Evolutionary conservation across 2,113 vertebrate genomes (phyloP), one percentile per base, ranked within the genome.

Genomic region (Bubo bubo): DNA sequence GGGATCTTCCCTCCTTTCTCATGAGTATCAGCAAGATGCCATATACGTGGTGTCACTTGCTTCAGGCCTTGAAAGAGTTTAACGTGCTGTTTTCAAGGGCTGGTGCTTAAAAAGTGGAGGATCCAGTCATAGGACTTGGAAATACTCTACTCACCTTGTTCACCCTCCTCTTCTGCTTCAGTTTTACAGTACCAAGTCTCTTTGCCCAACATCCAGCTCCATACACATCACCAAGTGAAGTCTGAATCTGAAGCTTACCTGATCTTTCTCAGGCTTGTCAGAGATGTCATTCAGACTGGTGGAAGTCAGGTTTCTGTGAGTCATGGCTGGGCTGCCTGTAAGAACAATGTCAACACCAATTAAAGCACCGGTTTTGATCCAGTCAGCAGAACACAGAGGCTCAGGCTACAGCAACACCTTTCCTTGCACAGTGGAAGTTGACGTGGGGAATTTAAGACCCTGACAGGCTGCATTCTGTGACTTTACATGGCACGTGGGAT

Each of bases 261-360:
- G 99, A 24, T 99, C 99, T 90, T 99, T 99, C 55, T 99, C 99
- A 9, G 99, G 99, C 91, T 99, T 99, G 98, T 99, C 99, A 3
- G 99, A 99, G 95, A 99, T 99, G 97, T 99, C 99, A 1, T 99
- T 99, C 95, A 99, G 95, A 92, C 99, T 99, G 97, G 98, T 99
- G 88, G 99, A 99, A 28, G 99, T 98, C 98, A 99, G 96, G 97
- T 99, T 99, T 90, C 98, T 98, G 88, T 99, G 99, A 32, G 99
- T 79, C 86, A 99, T 98, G 94, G 98, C 98, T 64, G 99, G 99
- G 89, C 99, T 99, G 96, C 99, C 99, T 99, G 97, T 39, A 97
- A 94, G 97, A 95, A 97, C 58, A 98, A 97, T 2, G 43, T 9
- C 14, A 2, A 95, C 30, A 85, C 20, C 64, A 30, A 37, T 97